A percentile compares a stretch with the other conserved stretches of the same genome.
These are phyloP conservation scores for Cheilinus undulatus DNA, from an alignment of 2,113 vertebrate species.

Conservation along the genomic window DNA sequence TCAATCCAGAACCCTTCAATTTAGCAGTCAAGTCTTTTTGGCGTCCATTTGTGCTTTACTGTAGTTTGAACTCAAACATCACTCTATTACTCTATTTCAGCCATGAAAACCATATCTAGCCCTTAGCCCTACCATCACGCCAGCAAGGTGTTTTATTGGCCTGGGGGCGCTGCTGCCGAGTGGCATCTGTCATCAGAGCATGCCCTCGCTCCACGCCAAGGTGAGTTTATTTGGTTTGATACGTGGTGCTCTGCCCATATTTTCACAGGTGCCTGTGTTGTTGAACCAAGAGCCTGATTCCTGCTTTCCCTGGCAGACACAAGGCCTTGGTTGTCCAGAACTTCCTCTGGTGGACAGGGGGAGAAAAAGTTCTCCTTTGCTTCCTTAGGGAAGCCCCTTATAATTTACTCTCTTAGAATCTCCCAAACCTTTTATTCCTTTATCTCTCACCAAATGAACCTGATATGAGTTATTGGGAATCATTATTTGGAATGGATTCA, in stretches of 20 bases:
- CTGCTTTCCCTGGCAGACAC: constrained; percentile 75
- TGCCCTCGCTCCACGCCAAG: constrained; percentile 60
- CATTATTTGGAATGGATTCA: constrained; percentile 8
- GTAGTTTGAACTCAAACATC: constrained; percentile 6
- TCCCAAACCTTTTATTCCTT: not conserved
- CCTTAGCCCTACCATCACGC: constrained; percentile 15
- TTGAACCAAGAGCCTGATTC: constrained; percentile 73
- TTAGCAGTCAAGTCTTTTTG: not conserved
- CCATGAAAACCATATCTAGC: constrained; percentile 45
- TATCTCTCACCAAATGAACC: constrained; percentile 1
- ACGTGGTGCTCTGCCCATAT: constrained; percentile 74
- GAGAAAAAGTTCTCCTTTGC: constrained; percentile 9
- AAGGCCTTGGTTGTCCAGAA: constrained; percentile 74
- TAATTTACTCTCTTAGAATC: constrained; percentile 31
- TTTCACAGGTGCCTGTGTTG: constrained; percentile 82
- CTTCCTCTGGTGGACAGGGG: constrained; percentile 52
- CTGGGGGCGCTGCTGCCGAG: constrained; percentile 57
- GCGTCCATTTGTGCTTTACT: not conserved
- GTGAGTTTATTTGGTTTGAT: constrained; percentile 83
- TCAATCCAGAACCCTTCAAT: constrained; percentile 12
- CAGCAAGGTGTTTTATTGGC: constrained; percentile 63
- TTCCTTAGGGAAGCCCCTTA: constrained; percentile 41
- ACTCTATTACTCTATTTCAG: constrained; percentile 14
- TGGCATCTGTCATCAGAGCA: constrained; percentile 80
- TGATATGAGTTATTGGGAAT: constrained; percentile 21